Evolutionary conservation across 2,113 vertebrate species (phyloP), one percentile per base, ranked within the genome.

Genomic region (Periophthalmus modestus): DNA sequence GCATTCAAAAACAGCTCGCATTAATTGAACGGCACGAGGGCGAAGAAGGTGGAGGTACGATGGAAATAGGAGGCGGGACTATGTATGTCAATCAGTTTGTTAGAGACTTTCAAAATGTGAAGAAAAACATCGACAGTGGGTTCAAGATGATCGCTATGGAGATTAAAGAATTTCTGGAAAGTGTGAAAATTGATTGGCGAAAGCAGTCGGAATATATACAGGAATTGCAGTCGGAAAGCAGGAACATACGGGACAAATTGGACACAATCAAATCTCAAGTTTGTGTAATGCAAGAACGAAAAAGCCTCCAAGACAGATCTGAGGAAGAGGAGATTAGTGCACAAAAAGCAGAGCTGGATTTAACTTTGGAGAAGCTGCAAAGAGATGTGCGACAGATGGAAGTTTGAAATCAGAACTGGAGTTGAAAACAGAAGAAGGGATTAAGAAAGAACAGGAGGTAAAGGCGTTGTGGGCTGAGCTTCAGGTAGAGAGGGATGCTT

Each of bases 351-450:
- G 71, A 71, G 7, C 36, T 87, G 48, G 76, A 78, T 24, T 36
- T 70, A 1, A 39, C 0, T 34, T 58, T 77, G 10, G 23, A 77
- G 16, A 66, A 68, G 7, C 12, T 77, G 15, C 75, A 71, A 81
- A 80, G n/a, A 58, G 48, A 52, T 19, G 19, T 18, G 4, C 16
- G 16, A 19, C 80, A 85, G 19, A 57, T 80, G 16, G 86, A 92
- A 58, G 5, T 85, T 23, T 87, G 28, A 82, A 74, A 15, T 70
- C 48, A 18, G 82, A 82, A 19, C 9, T 87, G 47, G 78, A 82
- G 33, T 28, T 71, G 4, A 55, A 55, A 54, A 72, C 43, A 46
- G 88, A 50, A 70, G 85, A 54, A 57, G 18, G 19, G 0, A 54
- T 39, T 54, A 19, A 21, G 59, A 70, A 72, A 63, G 70, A 88